Evolutionary conservation across 1,140 invertebrate genomes (phyloP).

Genomic region (Phymorhynchus buccinoides): DNA sequence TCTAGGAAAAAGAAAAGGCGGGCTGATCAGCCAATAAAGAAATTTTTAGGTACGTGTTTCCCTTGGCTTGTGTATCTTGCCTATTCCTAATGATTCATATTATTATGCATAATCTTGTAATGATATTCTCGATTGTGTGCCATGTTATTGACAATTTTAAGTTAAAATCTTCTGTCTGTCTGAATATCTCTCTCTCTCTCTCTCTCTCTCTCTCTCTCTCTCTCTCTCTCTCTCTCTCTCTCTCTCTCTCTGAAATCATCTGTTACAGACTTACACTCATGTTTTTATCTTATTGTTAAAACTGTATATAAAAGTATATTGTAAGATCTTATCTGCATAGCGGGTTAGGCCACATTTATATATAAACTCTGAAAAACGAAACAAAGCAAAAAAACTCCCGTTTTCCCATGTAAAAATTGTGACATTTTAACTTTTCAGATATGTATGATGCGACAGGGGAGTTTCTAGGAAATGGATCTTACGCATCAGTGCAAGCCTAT

Average conservation of each 20-base stretch:
- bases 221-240: neutral
- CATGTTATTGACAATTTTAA: no score
- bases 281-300: no score
- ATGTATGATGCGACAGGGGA: slow-evolving; percentile 95
- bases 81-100: neutral
- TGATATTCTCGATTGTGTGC: no score
- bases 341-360: no score
- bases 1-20: slow-evolving; percentile 65
- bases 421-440: slow-evolving; percentile 78
- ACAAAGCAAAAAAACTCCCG: no score
- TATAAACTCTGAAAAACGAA: no score
- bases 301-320: slow-evolving; percentile 4
- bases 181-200: no score
- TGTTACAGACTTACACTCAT: no score
- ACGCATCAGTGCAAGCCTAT: slow-evolving; percentile 95
- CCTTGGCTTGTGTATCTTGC: neutral
- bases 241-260: slow-evolving; percentile 28
- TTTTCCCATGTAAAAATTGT: no score
- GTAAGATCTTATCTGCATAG: no score
- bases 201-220: neutral
- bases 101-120: no score
- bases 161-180: neutral
- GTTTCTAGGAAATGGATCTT: slow-evolving; percentile 95
- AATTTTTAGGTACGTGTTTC: slow-evolving; percentile 64
- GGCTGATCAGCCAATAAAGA: slow-evolving; percentile 66